phyloP scores from a whole-genome alignment of 1,140 invertebrate species.

The Drosophila santomea region DNA sequence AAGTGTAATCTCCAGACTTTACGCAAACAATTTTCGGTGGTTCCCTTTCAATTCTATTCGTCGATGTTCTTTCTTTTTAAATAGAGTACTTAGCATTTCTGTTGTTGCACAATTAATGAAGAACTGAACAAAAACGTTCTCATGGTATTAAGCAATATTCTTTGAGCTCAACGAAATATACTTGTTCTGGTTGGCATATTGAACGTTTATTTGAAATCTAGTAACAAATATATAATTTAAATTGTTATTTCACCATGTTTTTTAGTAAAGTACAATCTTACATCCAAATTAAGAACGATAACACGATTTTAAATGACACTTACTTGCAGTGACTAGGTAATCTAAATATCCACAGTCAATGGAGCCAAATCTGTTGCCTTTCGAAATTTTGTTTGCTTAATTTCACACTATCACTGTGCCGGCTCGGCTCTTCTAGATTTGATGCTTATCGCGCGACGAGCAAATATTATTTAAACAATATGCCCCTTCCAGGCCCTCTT shows the following conservation, averaged over 20 bases:
- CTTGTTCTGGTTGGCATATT: too few species aligned
- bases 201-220: neutral
- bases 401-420: conserved; percentile 40
- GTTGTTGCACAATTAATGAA: neutral
- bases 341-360: conserved; percentile 29
- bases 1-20: too few species aligned
- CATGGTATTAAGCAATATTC: too few species aligned
- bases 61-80: too few species aligned
- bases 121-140: too few species aligned
- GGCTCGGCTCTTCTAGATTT: conserved; percentile 4
- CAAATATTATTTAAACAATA: conserved; percentile 54
- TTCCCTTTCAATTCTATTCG: neutral
- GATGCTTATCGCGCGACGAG: conserved; percentile 52
- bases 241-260: neutral
- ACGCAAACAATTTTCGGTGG: neutral
- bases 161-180: too few species aligned
- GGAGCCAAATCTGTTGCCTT: conserved; percentile 35
- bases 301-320: conserved; percentile 14
- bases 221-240: neutral
- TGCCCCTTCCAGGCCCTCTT: conserved; percentile 2
- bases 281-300: conserved; percentile 5
- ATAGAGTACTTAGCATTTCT: too few species aligned
- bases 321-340: conserved; percentile 29
- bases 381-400: conserved; percentile 30
- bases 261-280: neutral